Conservation (phyloP, 2,888 invertebrate genomes). For the Dicyrtoma fusca region DNA sequence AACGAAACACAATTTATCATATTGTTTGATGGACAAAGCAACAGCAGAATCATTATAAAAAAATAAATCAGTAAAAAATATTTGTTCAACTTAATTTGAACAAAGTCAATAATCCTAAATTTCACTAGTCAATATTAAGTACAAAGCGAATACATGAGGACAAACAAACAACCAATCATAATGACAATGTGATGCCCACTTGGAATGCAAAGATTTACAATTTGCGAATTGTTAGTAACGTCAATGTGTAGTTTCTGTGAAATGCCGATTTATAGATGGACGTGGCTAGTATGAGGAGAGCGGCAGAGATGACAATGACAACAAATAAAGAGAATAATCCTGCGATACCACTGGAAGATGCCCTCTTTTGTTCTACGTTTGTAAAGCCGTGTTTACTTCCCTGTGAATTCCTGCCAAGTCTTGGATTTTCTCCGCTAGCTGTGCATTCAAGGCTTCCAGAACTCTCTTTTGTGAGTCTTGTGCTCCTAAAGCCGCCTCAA, state of each 20-base stretch:
- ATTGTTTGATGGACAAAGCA: no score
- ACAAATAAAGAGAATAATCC: background rate
- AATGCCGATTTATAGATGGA: slow-evolving; percentile 2
- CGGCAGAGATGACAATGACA: background rate
- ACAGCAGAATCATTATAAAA: background rate
- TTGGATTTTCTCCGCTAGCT: slow-evolving; percentile 78
- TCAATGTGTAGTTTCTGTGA: slow-evolving; percentile 1
- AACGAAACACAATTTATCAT: no score
- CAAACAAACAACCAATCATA: no score
- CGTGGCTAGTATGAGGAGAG: background rate
- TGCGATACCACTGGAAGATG: background rate
- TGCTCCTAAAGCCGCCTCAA: slow-evolving; percentile 76
- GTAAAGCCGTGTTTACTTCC: slow-evolving; percentile 79
- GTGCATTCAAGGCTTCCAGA: slow-evolving; percentile 78
- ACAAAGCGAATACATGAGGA: no score
- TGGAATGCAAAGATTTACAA: slow-evolving; percentile 5
- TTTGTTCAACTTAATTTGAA: background rate
- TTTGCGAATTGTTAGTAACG: slow-evolving; percentile 4
- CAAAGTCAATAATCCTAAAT: background rate
- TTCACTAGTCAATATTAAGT: background rate
- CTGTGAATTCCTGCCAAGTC: slow-evolving; percentile 75
- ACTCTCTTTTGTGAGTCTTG: slow-evolving; percentile 82
- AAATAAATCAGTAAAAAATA: slow-evolving; percentile 2
- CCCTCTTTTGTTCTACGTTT: slow-evolving; percentile 65
- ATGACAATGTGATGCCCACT: background rate